Evolutionary conservation across 92 coral and sea anemone genomes (phyloP).

Genomic region (Parazoanthus atlanticus): DNA sequence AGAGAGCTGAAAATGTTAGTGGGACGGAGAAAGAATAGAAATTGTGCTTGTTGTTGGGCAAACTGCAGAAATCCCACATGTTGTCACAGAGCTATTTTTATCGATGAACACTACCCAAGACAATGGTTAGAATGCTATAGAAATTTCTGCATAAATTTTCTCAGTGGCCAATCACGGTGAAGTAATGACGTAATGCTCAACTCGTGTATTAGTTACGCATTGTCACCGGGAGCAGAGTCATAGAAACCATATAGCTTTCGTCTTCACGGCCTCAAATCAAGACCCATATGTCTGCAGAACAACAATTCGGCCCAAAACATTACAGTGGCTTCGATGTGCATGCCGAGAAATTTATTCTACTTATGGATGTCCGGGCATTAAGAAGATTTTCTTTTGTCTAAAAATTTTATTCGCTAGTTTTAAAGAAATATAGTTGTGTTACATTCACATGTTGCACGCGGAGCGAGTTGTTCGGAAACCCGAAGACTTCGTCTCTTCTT

Average conservation of each 20-base stretch:
- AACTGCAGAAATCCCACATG: background rate
- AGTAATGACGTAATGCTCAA: conserved; percentile 69
- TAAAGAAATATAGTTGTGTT: conserved; percentile 1
- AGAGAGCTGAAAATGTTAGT: background rate
- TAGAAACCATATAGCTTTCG: conserved; percentile 37
- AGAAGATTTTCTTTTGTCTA: background rate
- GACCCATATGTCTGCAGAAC: conserved; percentile 31
- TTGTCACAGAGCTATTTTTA: conserved; percentile 27
- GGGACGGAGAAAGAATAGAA: background rate
- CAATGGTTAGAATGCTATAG: conserved; percentile 37
- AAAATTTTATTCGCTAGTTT: conserved; percentile 5
- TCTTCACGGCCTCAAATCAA: conserved; percentile 8
- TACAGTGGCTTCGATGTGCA: conserved; percentile 4
- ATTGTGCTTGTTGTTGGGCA: background rate
- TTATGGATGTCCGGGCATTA: conserved; percentile 4
- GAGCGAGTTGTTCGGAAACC: background rate
- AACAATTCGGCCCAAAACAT: conserved; percentile 1
- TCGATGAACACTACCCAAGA: conserved; percentile 27
- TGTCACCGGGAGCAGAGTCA: conserved; percentile 28
- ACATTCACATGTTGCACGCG: conserved; percentile 12
- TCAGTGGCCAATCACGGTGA: conserved; percentile 54
- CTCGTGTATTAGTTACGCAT: conserved; percentile 92
- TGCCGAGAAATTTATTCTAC: background rate
- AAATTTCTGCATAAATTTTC: conserved; percentile 21
- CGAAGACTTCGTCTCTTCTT: background rate